phyloP scores from a whole-genome alignment of 2,797 vertebrate genomes.

The Myotis pilosus region DNA sequence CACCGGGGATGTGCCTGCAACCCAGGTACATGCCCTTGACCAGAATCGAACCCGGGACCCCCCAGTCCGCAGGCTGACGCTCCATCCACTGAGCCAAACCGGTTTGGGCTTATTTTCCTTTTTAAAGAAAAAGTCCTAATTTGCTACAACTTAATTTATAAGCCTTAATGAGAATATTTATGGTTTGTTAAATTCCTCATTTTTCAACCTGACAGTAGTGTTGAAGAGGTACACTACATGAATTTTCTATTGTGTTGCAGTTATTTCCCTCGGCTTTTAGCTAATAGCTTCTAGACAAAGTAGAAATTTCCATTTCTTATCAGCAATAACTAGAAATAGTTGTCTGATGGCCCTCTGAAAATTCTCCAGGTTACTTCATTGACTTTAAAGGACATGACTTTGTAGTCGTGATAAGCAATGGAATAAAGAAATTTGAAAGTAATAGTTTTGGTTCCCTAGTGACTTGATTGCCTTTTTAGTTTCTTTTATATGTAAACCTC shows the following conservation, averaged over 20 bases:
- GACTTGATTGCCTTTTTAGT: neutral
- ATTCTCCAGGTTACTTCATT: neutral
- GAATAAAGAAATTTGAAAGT: neutral
- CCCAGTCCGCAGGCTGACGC: no score
- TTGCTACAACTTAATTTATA: neutral
- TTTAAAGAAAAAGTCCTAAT: neutral
- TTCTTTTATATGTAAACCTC: neutral
- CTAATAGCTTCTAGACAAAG: neutral
- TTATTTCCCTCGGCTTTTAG: neutral
- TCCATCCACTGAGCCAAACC: no score
- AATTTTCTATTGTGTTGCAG: neutral
- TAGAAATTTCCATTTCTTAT: neutral
- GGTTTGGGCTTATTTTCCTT: neutral
- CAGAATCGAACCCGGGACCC: no score
- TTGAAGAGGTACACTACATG: conserved; percentile 3
- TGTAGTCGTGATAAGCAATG: neutral
- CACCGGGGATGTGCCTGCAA: no score
- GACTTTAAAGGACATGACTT: neutral
- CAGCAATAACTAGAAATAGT: neutral
- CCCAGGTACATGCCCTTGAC: no score
- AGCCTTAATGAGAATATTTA: neutral
- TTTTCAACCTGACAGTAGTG: neutral
- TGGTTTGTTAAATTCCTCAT: neutral
- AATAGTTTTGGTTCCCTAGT: neutral
- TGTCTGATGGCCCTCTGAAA: neutral